Evolutionary conservation across 2,797 vertebrate genomes (phyloP).

Genomic region (Poeciliopsis presidionis): DNA sequence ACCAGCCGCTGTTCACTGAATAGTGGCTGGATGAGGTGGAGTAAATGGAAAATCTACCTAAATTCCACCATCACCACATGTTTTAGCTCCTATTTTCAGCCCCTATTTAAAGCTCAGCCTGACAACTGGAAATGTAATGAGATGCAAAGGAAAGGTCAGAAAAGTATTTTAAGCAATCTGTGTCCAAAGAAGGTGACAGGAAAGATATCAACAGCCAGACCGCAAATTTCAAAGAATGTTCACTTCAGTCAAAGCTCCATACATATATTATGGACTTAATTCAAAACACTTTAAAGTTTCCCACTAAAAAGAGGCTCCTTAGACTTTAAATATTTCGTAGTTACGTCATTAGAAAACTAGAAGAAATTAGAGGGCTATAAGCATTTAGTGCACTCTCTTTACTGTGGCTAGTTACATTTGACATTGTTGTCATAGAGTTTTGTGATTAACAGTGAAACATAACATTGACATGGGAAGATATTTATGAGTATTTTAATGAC

Average conservation of each 20-base stretch:
- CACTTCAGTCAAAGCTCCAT: conserved; percentile 24
- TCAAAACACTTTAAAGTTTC: conserved; percentile 37
- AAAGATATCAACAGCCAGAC: conserved; percentile 44
- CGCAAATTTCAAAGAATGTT: conserved; percentile 47
- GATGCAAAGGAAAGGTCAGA: conserved; percentile 45
- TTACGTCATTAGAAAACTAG: conserved; percentile 39
- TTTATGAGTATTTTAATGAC: not conserved
- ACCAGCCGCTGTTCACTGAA: conserved; percentile 1
- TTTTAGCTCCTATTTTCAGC: conserved; percentile 40
- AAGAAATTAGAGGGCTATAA: conserved; percentile 15
- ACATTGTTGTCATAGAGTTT: not conserved
- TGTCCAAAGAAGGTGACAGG: conserved; percentile 34
- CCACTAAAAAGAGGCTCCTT: conserved; percentile 37
- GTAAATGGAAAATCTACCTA: conserved; percentile 53
- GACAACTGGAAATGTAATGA: conserved; percentile 44
- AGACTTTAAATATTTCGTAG: conserved; percentile 31
- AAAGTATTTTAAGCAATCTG: conserved; percentile 31
- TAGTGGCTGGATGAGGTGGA: conserved; percentile 37
- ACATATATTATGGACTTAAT: conserved; percentile 16
- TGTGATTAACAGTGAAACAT: not conserved
- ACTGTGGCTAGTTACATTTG: not conserved
- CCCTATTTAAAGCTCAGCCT: conserved; percentile 6
- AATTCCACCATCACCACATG: conserved; percentile 29
- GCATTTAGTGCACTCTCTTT: not conserved
- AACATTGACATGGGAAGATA: not conserved